Evolutionary conservation across 2,797 vertebrate genomes (phyloP), one percentile per base, ranked within the genome.

Genomic region (Staurois parvus): DNA sequence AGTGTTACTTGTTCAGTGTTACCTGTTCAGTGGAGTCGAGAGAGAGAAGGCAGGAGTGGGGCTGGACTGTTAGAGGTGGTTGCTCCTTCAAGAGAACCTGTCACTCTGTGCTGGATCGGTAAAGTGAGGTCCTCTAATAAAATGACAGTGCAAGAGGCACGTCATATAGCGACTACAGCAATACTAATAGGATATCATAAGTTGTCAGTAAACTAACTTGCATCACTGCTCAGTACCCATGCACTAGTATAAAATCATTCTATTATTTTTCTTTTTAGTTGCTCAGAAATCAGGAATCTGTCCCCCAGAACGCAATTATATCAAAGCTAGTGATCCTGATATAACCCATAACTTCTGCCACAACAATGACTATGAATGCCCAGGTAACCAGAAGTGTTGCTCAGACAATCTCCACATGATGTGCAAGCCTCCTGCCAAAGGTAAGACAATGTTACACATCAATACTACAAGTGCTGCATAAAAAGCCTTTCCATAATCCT

Each of bases 341-440:
- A 56, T 4, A 4, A 52, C 13, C 15, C 26, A 13, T 26, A 12
- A 0, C 0, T 3, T 30, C 24, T 84, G 83, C 37, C 0, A 37
- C 30, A 4, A 1, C 0, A 24, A 8, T 13, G 67, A 84, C 21
- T 1, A 4, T 17, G 2, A 30, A 1, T 84, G 83, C 29, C 0
- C 0, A 12, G 26, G 4, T 1, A 28, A 28, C 64, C 17, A 9
- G 9, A 72, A 70, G 45, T 84, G 83, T 70, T 84, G 83, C 34
- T 9, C 10, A 8, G 83, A 84, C 40, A 84, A 84, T 21, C 28
- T 26, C 3, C 3, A 42, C 17, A 40, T 1, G 6, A 70, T 72
- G 30, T 84, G 83, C 67, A 84, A 84, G 30, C 45, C 83, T 72
- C 83, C 83, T 5, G 48, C 67, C 8, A 5, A 72, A 34, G 75